phyloP scores from a whole-genome alignment of 2,113 vertebrate species.

The Anser brachyrhynchus region DNA sequence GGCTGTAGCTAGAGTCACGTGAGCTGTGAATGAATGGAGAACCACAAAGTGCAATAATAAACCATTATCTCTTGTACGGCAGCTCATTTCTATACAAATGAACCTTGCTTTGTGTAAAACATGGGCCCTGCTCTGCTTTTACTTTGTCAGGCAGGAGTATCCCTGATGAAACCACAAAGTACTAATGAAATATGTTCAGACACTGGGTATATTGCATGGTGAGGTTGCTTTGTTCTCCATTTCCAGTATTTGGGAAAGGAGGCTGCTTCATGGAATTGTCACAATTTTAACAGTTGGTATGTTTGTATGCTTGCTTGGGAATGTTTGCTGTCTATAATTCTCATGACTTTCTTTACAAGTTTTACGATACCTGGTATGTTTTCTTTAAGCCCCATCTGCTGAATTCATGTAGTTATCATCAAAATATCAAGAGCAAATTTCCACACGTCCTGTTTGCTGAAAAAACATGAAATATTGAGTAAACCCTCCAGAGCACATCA shows the following conservation, averaged over 20 bases:
- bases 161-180: fast-evolving
- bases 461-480: neutral
- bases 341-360: neutral
- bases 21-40: slow-evolving; percentile 41
- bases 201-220: neutral
- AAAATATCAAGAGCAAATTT: neutral
- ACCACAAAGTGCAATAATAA: slow-evolving; percentile 22
- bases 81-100: slow-evolving; percentile 43
- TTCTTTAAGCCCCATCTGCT: neutral
- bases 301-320: neutral
- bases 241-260: neutral
- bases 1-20: slow-evolving; percentile 34
- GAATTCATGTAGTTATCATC: neutral
- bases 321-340: neutral
- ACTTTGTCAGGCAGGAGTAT: neutral
- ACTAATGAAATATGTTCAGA: neutral
- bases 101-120: slow-evolving; percentile 7
- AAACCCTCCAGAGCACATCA: neutral
- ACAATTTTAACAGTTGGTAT: neutral
- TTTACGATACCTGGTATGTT: neutral
- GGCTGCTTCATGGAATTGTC: neutral
- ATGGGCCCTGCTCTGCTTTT: neutral
- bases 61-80: neutral
- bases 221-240: neutral
- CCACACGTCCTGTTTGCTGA: neutral